Base-by-base conservation (phyloP, 2,113 vertebrate species). In the Nibea albiflora region DNA sequence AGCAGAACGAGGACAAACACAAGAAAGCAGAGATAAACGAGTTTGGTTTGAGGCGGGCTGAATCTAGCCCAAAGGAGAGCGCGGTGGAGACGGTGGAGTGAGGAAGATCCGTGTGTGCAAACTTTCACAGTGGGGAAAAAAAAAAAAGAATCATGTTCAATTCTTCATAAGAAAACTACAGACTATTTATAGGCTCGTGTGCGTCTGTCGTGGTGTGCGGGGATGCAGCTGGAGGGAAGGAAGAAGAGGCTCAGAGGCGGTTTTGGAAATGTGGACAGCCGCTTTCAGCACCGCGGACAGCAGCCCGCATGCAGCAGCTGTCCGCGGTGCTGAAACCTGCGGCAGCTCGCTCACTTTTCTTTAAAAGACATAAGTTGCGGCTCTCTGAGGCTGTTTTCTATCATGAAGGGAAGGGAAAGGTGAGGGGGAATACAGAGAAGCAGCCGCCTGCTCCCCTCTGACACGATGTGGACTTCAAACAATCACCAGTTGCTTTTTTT, bases 401-500 rank as follows among this genome's bases (percentile, higher is more conserved):
- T 6, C 19, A 9, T 4, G 9, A 11, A 6, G 17, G 9, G 8
- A 9, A 9, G 14, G 42, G 46, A 52, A n/a, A 54, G 7, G 50
- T 15, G 8, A 4, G 11, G 3, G 4, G 11, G 1, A 8, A 5
- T 6, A 20, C 22, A 19, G 1, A 9, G 12, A 46, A 46, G 1
- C 12, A 4, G 44, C 44, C 6, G 3, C 17, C 6, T 0, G 3
- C 9, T 62, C 0, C 46, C 44, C 10, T 42, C 16, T 9, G 7
- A 8, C 26, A 17, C 64, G 12, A 28, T 16, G 39, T 15, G 50
- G 53, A 85, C 73, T 57, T 54, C 78, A 79, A 86, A 85, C 74
- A 78, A 76, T 85, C 87, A 92, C 86, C 89, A 91, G 91, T 92
- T 92, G 91, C 88, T 72, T 11, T 46, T 3, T 12, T 72, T 88